Evolutionary conservation across 2,888 invertebrate species (phyloP).

Genomic region (Calliphora vomitoria): DNA sequence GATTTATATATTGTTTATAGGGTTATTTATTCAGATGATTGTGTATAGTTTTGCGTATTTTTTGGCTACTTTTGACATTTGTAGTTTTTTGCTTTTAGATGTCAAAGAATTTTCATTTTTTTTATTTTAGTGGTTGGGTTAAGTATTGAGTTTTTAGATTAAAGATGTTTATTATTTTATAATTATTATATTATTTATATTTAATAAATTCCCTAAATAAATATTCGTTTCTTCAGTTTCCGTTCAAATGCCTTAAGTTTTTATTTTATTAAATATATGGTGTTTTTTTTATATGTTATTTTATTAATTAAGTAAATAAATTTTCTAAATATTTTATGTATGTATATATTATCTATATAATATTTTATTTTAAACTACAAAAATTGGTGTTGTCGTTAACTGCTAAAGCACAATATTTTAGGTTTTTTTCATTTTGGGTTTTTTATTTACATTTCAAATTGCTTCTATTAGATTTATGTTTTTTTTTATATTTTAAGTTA

Average conservation of each 20-base stretch:
- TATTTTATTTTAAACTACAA: conserved; percentile 63
- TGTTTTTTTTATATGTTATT: conserved; percentile 29
- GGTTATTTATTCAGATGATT: conserved; percentile 12
- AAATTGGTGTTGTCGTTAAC: conserved; percentile 81
- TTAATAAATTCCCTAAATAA: conserved; percentile 80
- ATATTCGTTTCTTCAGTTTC: conserved; percentile 77
- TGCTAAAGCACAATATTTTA: conserved; percentile 79
- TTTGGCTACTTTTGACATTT: conserved; percentile 52
- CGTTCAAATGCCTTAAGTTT: conserved; percentile 33
- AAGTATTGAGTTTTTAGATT: background rate
- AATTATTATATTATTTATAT: conserved; percentile 43
- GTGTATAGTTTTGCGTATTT: conserved; percentile 13
- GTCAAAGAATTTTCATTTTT: conserved; percentile 53
- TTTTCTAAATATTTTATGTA: conserved; percentile 58
- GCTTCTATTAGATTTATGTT: conserved; percentile 41
- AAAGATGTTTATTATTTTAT: background rate
- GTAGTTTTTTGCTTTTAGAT: background rate
- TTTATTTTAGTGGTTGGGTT: conserved; percentile 21
- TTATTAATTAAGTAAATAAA: conserved; percentile 37
- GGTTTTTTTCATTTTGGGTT: conserved; percentile 46
- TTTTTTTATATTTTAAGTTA: conserved; percentile 24
- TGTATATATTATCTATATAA: conserved; percentile 58
- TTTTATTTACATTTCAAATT: conserved; percentile 70
- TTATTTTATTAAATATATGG: conserved; percentile 15
- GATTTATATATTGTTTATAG: conserved; percentile 17